These are phyloP conservation scores for Scaptomyza tumidula DNA, from an alignment of 2,888 invertebrate genomes.

Conservation along the genomic window DNA sequence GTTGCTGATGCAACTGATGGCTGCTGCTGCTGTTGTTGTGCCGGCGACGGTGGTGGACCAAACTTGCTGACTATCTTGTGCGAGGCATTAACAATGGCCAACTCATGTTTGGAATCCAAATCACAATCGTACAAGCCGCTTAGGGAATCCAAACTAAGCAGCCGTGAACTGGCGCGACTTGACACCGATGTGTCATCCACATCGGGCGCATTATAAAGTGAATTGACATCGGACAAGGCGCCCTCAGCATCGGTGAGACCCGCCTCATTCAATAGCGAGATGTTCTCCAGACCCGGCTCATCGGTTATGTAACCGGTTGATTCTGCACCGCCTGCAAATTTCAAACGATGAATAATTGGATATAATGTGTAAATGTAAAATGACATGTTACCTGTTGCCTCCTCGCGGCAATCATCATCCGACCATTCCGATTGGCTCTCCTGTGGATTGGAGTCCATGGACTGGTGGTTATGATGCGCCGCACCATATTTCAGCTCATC, in stretches of 20 bases:
- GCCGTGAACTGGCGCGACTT: constrained; percentile 92
- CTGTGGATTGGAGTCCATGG: constrained; percentile 85
- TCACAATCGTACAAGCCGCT: constrained; percentile 92
- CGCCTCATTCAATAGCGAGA: constrained; percentile 93
- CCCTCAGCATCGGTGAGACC: constrained; percentile 95
- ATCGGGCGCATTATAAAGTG: constrained; percentile 89
- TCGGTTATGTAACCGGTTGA: constrained; percentile 95
- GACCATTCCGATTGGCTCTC: constrained; percentile 94
- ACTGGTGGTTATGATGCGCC: constrained; percentile 84
- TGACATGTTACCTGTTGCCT: constrained; percentile 85
- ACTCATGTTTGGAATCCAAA: constrained; percentile 84
- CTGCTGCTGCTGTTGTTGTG: constrained; percentile 41
- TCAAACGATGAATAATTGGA: not conserved
- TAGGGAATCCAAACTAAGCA: constrained; percentile 91
- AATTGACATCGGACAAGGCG: constrained; percentile 94
- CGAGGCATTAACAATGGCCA: constrained; percentile 85
- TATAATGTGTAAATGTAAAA: not conserved
- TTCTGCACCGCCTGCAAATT: constrained; percentile 86
- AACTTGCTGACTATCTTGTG: constrained; percentile 85
- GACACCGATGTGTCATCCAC: constrained; percentile 91
- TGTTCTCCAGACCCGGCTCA: constrained; percentile 93
- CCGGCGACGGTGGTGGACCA: constrained; percentile 79
- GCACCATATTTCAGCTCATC: constrained; percentile 85
- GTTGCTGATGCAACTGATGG: constrained; percentile 12
- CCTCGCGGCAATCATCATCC: constrained; percentile 88